phyloP scores from a whole-genome alignment of 2,113 vertebrate genomes.

The Lepus timidus region DNA sequence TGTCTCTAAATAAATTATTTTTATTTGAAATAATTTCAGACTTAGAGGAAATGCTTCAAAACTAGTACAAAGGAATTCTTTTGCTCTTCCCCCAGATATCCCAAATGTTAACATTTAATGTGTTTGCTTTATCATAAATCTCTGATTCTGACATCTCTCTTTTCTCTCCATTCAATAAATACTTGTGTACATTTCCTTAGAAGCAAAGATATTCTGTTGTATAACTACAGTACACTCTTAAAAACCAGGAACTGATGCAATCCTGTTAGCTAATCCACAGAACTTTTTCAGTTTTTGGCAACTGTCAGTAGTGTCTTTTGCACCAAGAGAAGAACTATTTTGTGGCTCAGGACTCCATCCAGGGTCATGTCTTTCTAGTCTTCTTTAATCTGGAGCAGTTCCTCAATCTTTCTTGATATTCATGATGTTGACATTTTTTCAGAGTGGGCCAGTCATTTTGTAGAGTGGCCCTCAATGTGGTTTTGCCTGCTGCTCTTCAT shows the following conservation, averaged over 20 bases:
- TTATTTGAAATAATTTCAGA: conserved; percentile 8
- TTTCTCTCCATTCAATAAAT: neutral
- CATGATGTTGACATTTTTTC: neutral
- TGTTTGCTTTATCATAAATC: neutral
- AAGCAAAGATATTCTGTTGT: neutral
- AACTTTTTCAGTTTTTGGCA: conserved; percentile 12
- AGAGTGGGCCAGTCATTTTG: neutral
- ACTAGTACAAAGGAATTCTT: neutral
- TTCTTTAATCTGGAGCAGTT: neutral
- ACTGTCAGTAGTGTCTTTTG: neutral
- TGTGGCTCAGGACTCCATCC: neutral
- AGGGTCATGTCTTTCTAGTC: neutral
- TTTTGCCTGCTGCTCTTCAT: neutral
- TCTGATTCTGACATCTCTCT: neutral
- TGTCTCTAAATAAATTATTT: neutral
- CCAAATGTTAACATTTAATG: neutral
- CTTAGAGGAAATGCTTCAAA: neutral
- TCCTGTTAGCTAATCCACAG: neutral
- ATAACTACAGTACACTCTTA: neutral
- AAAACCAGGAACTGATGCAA: neutral
- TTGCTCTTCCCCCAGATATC: neutral
- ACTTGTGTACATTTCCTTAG: neutral
- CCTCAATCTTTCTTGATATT: conserved; percentile 3
- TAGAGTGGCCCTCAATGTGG: neutral
- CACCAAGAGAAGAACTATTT: neutral